Base-by-base conservation (phyloP, 1,140 invertebrate genomes). In the Drosophila novamexicana region DNA sequence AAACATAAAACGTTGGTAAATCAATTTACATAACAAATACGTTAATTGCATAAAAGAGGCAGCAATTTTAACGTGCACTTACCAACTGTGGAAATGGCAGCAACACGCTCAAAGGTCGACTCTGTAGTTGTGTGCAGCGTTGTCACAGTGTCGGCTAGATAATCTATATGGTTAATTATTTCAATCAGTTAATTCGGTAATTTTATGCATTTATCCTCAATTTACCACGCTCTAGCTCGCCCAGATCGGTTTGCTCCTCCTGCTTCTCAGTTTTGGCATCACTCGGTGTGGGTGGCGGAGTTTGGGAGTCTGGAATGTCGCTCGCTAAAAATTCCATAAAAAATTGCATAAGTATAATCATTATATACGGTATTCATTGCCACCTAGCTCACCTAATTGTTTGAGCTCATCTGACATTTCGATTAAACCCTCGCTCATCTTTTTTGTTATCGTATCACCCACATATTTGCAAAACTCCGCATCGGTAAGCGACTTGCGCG, bases 381-480 rank as follows among this genome's bases (percentile, higher is more conserved):
- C 22, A 29, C 22, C 14, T 18, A 52, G 45, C 54, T 49, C 57
- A 92, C 91, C 80, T 56, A 78, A 73, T 73, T 77, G 74, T 71
- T 77, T 85, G 76, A 92, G 82, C 73, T 92, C 90, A 77, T 92
- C 90, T 2, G 74, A 52, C 59, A 92, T 80, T 77, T 90, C 89
- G 74, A 90, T 91, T 58, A 91, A 77, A 12, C 88, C 91, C 70
- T 83, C 91, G 76, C 91, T 92, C 91, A 92, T 91, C 79, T 92
- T 92, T 63, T 92, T 92, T 12, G 89, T 91, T 18, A 92, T 92
- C n/a, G 83, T 92, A 6, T 91, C 91, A 50, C 91, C 78, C 34
- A 92, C 91, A 45, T 90, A 92, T 69, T 92, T 92, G 69, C 91
- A 92, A 69, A 92, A 92, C 47, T 92, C 91, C 0, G 89, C 91